phyloP scores from a whole-genome alignment of 1,140 invertebrate genomes.

The Diprion similis region DNA sequence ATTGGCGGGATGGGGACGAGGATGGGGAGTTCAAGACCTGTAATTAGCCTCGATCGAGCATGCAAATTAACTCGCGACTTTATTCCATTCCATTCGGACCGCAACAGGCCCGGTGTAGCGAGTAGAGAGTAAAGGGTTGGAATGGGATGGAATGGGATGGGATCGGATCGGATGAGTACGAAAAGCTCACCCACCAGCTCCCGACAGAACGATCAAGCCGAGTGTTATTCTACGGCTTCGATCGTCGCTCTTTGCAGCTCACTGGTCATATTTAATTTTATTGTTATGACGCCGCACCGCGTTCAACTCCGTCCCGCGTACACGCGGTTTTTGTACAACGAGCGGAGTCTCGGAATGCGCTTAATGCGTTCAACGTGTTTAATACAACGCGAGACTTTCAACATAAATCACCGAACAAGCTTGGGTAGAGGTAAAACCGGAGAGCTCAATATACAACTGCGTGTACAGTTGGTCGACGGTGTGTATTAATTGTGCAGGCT shows the following conservation, averaged over 20 bases:
- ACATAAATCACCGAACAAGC: background rate
- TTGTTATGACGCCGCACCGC: background rate
- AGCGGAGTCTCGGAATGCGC: background rate
- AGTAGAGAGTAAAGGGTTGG: background rate
- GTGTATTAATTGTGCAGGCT: background rate
- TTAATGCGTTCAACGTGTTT: conserved; percentile 7
- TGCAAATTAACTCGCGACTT: conserved; percentile 39
- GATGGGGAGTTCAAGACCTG: conserved; percentile 34
- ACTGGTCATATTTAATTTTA: background rate
- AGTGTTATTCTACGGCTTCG: background rate
- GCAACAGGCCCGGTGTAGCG: background rate
- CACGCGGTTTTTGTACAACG: conserved; percentile 7
- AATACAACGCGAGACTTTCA: background rate
- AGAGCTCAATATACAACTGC: background rate
- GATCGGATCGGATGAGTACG: too few species aligned
- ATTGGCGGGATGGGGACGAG: conserved; percentile 16
- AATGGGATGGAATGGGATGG: background rate
- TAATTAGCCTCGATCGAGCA: conserved; percentile 38
- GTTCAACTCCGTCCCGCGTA: background rate
- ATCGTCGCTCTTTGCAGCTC: background rate
- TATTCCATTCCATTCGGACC: conserved; percentile 32
- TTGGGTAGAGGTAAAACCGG: background rate
- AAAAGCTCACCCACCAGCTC: background rate
- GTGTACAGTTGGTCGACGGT: background rate
- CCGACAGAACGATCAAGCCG: background rate